These are phyloP conservation scores for Sisor rabdophorus DNA, from an alignment of 2,113 vertebrate genomes.

Conservation along the genomic window DNA sequence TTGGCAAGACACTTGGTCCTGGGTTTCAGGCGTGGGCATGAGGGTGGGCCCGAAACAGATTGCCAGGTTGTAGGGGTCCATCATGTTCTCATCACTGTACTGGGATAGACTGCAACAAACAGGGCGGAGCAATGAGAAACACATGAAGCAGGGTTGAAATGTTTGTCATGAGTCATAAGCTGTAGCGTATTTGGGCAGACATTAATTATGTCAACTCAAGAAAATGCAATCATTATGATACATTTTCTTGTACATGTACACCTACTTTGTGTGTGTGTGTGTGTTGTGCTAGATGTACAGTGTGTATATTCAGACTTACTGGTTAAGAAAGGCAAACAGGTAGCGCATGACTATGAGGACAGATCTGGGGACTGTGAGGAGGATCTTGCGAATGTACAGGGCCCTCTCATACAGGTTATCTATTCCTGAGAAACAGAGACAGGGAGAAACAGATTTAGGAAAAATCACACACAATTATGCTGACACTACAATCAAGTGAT, in stretches of 20 bases:
- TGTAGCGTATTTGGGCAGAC: background rate
- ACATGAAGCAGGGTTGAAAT: background rate
- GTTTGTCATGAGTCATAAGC: no score
- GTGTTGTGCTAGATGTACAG: background rate
- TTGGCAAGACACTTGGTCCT: slow-evolving; percentile 97
- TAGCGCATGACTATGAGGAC: slow-evolving; percentile 97
- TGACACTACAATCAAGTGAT: no score
- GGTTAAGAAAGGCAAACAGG: slow-evolving; percentile 97
- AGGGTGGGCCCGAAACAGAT: slow-evolving; percentile 97
- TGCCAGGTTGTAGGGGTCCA: slow-evolving; percentile 97
- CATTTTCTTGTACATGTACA: background rate
- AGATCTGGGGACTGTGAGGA: slow-evolving; percentile 88
- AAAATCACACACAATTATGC: no score
- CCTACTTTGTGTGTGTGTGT: background rate
- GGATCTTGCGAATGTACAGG: slow-evolving; percentile 91
- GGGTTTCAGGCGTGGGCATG: slow-evolving; percentile 94
- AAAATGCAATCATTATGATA: background rate
- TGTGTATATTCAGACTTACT: slow-evolving; percentile 76
- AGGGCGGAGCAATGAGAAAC: background rate
- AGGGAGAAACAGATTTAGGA: background rate
- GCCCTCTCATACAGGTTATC: slow-evolving; percentile 96
- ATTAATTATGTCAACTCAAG: background rate
- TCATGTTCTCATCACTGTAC: slow-evolving; percentile 99
- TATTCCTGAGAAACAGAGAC: slow-evolving; percentile 74
- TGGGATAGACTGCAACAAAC: slow-evolving; percentile 81